phyloP scores from a whole-genome alignment of 2,113 vertebrate species.

The Cryptomyrus ogoouensis region DNA sequence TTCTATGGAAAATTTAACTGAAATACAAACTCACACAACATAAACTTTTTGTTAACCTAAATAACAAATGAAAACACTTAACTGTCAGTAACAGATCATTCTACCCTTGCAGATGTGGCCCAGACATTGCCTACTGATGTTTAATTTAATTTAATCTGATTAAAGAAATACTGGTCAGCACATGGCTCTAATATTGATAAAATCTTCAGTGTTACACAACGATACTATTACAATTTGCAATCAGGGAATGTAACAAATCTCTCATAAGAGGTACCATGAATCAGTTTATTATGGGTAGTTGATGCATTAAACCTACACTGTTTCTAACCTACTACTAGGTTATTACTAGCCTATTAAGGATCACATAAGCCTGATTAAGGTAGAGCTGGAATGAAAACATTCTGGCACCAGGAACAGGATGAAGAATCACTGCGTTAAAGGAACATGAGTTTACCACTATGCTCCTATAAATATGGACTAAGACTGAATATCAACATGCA shows the following conservation, averaged over 20 bases:
- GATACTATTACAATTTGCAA: background rate
- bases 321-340: too few species aligned
- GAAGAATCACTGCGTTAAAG: background rate
- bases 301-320: background rate
- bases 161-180: background rate
- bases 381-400: too few species aligned
- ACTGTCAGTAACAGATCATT: background rate
- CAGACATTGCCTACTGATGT: background rate
- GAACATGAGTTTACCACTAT: background rate
- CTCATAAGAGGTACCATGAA: background rate
- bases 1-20: background rate
- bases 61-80: background rate
- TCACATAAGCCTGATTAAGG: too few species aligned
- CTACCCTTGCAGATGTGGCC: background rate
- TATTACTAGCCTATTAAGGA: too few species aligned
- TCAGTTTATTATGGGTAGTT: background rate
- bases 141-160: background rate
- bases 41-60: background rate
- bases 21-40: background rate
- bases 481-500: background rate
- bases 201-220: background rate
- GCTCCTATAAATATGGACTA: background rate
- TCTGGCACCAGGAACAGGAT: too few species aligned
- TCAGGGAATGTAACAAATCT: background rate
- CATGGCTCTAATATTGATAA: background rate